Evolutionary conservation across 1,140 invertebrate species (phyloP), one percentile per base, ranked within the genome.

Genomic region (Sycophaga agraensis): DNA sequence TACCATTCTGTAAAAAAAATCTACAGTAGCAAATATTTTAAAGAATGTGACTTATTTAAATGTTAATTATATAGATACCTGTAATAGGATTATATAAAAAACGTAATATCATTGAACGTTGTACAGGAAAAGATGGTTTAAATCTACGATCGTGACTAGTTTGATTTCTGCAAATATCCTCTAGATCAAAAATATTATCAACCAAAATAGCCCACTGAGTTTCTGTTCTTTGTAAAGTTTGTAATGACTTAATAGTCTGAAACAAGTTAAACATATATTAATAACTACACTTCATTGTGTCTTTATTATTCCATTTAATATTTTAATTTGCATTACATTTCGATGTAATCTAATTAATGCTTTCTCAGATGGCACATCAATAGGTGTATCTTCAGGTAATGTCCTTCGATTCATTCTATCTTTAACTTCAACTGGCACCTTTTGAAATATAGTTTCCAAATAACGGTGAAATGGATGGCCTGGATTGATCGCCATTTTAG

Each of bases 181-280:
- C 96, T 66, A 98, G 81, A 69, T 87, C 82, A 66, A 91, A 86
- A 26, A 91, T 88, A 63, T 88, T 86, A 57, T 93, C 86, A 34
- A 98, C 86, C 68, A 97, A 85, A 50, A 92, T 84, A 55, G 85
- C 86, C 94, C 96, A 99, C 71, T 98, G 93, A 0, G 93, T 93
- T 78, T 96, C 92, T 16, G 94, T 96, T 63, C 92, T 83, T 77
- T 93, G 89, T 19, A 92, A 81, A 16, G 91, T 92, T 80, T 98
- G 94, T 4, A 98, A 77, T 0, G 91, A 87, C 83, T 92, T 92
- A 42, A 94, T 93, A 2, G 92, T 90, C 88, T 91, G 70, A 54
- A 74, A 74, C 51, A 50, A 56, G 59, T 66, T 61, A 21, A 8
- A 50, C 26, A 31, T 14, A 22, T 28, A 42, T 42, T 4, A 22